phyloP scores from a whole-genome alignment of 1,140 invertebrate genomes.

The Drosophila guanche region DNA sequence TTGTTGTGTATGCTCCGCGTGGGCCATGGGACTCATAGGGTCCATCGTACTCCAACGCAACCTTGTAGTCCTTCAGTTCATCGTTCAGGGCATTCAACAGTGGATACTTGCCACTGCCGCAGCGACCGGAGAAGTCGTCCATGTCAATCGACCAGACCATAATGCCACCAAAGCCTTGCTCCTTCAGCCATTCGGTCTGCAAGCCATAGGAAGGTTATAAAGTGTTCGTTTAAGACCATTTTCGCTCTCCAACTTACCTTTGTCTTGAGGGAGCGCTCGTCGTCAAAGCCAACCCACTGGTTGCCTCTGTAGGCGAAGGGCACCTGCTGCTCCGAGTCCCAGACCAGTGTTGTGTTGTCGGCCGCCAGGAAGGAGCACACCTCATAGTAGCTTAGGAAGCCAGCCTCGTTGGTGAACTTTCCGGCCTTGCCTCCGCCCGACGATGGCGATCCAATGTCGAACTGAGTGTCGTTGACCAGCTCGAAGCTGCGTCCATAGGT shows the following conservation, averaged over 20 bases:
- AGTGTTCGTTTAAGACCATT: neutral
- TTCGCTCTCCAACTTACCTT: slow-evolving; percentile 87
- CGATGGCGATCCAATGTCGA: slow-evolving; percentile 96
- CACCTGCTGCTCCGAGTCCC: slow-evolving; percentile 98
- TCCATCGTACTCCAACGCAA: slow-evolving; percentile 93
- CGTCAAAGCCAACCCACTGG: slow-evolving; percentile 98
- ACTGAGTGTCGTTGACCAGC: slow-evolving; percentile 93
- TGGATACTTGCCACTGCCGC: slow-evolving; percentile 95
- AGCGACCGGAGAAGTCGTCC: slow-evolving; percentile 96
- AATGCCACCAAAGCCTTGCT: slow-evolving; percentile 96
- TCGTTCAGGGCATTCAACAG: slow-evolving; percentile 94
- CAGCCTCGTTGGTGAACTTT: slow-evolving; percentile 93
- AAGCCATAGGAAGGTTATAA: slow-evolving; percentile 3
- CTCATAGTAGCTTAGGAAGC: slow-evolving; percentile 97
- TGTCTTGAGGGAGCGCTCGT: slow-evolving; percentile 94
- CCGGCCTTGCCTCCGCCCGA: slow-evolving; percentile 92
- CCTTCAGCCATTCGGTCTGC: slow-evolving; percentile 96
- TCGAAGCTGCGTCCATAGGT: slow-evolving; percentile 98
- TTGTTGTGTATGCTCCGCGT: slow-evolving; percentile 91
- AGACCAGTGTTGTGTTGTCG: slow-evolving; percentile 96
- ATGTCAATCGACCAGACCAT: slow-evolving; percentile 99
- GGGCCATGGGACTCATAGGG: slow-evolving; percentile 90
- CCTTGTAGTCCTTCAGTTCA: slow-evolving; percentile 92
- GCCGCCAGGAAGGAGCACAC: slow-evolving; percentile 96
- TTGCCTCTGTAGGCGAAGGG: slow-evolving; percentile 95